Evolutionary conservation across 92 coral and sea anemone species (phyloP).

Genomic region (Phenganax stokvisi): DNA sequence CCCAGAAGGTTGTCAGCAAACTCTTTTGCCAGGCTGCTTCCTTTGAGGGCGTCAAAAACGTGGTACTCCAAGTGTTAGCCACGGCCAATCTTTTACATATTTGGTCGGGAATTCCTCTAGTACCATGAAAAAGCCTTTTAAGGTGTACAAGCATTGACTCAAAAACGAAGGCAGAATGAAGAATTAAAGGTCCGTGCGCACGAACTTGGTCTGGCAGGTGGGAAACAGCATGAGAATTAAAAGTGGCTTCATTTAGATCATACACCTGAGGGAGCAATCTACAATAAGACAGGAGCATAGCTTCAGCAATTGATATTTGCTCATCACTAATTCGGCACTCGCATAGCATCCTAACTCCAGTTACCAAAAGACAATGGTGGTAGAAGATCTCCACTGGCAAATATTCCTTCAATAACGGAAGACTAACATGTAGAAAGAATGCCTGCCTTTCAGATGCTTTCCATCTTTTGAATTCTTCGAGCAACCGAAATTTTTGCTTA

Average conservation of each 20-base stretch:
- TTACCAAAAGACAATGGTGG: slow-evolving; percentile 56
- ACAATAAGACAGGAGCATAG: slow-evolving; percentile 48
- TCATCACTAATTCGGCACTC: slow-evolving; percentile 47
- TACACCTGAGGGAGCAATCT: slow-evolving; percentile 48
- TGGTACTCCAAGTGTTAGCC: slow-evolving; percentile 45
- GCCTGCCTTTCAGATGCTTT: slow-evolving; percentile 58
- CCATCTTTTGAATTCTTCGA: slow-evolving; percentile 56
- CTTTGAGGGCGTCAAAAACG: slow-evolving; percentile 30
- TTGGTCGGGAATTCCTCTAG: slow-evolving; percentile 59
- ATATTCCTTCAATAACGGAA: slow-evolving; percentile 45
- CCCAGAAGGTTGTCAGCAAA: not conserved
- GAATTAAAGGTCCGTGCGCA: slow-evolving; percentile 52
- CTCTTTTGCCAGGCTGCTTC: slow-evolving; percentile 6
- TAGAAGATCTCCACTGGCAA: slow-evolving; percentile 50
- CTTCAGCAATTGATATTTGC: slow-evolving; percentile 55
- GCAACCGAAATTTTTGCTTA: slow-evolving; percentile 49
- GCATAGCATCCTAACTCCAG: slow-evolving; percentile 54
- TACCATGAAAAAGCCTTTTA: slow-evolving; percentile 59
- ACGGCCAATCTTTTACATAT: slow-evolving; percentile 52
- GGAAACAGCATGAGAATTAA: slow-evolving; percentile 51
- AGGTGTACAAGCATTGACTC: slow-evolving; percentile 62
- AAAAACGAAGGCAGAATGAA: slow-evolving; percentile 55
- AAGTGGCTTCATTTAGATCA: slow-evolving; percentile 45
- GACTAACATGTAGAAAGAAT: slow-evolving; percentile 51
- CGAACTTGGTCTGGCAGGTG: slow-evolving; percentile 59